phyloP scores from a whole-genome alignment of 2,797 vertebrate species.

The Myiotriccus ornatus region DNA sequence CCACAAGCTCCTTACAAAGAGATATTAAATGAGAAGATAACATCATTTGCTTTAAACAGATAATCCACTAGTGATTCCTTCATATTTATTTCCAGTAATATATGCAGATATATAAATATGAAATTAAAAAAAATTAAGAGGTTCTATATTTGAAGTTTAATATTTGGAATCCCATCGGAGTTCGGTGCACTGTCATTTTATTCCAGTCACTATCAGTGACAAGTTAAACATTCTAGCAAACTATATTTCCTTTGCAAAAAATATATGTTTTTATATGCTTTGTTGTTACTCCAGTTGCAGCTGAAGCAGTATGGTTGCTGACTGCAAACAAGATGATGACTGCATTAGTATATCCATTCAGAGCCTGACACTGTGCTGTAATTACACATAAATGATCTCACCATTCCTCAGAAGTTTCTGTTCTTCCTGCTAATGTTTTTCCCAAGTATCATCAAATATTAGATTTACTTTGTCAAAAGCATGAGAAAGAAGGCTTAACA shows the following conservation, averaged over 20 bases:
- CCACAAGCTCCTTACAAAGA: background rate
- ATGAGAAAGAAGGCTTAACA: background rate
- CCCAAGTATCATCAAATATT: conserved; percentile 1
- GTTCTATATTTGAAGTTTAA: background rate
- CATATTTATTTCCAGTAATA: background rate
- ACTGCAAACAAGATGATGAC: background rate
- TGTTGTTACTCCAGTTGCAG: background rate
- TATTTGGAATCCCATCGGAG: background rate
- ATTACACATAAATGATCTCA: conserved; percentile 15
- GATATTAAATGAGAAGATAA: background rate
- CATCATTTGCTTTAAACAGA: background rate
- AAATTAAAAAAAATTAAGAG: background rate
- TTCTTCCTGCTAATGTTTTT: background rate
- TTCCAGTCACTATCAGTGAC: background rate
- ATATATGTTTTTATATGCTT: background rate
- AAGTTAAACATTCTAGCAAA: background rate
- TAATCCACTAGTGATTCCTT: background rate
- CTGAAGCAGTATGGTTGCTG: background rate
- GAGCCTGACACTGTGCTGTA: background rate
- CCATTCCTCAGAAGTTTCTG: background rate
- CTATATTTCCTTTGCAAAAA: background rate
- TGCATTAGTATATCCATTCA: background rate
- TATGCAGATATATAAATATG: background rate
- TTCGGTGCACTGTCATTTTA: background rate
- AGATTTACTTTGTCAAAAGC: background rate